phyloP scores from a whole-genome alignment of 2,113 vertebrate species.

The Anguilla rostrata region DNA sequence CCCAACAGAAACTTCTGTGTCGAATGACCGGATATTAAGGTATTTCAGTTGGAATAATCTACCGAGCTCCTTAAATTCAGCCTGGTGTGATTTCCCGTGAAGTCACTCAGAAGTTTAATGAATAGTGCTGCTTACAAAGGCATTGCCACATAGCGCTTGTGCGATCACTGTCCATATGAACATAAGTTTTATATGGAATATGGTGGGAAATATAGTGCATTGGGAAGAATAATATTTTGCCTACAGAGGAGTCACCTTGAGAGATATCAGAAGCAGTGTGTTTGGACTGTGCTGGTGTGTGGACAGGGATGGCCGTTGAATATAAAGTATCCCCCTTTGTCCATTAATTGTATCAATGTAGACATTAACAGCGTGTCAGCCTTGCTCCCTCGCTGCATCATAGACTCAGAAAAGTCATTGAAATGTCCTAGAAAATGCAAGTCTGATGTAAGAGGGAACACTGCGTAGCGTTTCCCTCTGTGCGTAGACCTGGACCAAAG shows the following conservation, averaged over 20 bases:
- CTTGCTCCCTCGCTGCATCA: neutral
- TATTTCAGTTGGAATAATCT: neutral
- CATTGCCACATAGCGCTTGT: neutral
- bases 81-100: neutral
- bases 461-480: too few species aligned
- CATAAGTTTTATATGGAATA: neutral
- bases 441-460: neutral
- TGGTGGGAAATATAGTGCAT: neutral
- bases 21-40: neutral
- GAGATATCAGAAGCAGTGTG: neutral
- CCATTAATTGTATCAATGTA: neutral
- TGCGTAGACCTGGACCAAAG: neutral
- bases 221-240: neutral
- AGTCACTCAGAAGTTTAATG: neutral
- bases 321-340: neutral
- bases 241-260: neutral
- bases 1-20: too few species aligned
- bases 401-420: neutral
- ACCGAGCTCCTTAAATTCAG: neutral
- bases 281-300: neutral
- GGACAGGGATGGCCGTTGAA: neutral
- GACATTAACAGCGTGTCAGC: neutral
- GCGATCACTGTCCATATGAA: neutral
- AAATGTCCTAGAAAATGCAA: neutral
- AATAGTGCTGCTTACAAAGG: neutral